Conservation (phyloP, 2,888 invertebrate species). For the Carpatolechia fugitivella region DNA sequence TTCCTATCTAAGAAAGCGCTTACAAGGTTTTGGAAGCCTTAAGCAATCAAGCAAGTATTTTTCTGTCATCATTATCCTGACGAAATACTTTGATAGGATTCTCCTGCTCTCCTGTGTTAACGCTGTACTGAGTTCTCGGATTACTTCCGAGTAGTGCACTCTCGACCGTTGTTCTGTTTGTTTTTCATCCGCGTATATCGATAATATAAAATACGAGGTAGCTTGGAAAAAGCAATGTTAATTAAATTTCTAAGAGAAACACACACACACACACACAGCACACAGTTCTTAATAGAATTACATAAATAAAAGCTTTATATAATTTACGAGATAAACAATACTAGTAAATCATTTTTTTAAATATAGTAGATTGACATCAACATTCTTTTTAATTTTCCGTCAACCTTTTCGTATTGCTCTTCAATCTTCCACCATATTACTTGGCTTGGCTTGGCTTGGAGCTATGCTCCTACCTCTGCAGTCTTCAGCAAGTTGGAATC, state of each 20-base stretch:
- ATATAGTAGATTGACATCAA: constrained; percentile 16
- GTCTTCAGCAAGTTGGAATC: constrained; percentile 48
- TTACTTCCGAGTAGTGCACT: constrained; percentile 7
- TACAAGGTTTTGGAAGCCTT: background rate
- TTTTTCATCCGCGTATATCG: background rate
- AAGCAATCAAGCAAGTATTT: background rate
- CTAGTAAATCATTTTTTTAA: too few species aligned
- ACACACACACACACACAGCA: too few species aligned
- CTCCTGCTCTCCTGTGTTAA: constrained; percentile 3
- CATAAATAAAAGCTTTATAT: too few species aligned
- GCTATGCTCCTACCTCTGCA: constrained; percentile 45
- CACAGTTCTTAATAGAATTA: too few species aligned
- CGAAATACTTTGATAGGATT: constrained; percentile 5
- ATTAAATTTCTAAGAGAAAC: too few species aligned
- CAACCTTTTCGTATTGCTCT: constrained; percentile 54
- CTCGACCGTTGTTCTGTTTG: background rate
- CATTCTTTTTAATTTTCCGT: constrained; percentile 38
- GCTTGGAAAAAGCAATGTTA: background rate
- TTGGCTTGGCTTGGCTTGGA: too few species aligned
- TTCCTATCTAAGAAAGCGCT: background rate
- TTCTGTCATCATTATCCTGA: constrained; percentile 10
- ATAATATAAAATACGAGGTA: background rate
- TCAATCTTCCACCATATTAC: constrained; percentile 54
- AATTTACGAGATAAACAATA: too few species aligned
- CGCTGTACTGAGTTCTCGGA: constrained; percentile 18